phyloP scores from a whole-genome alignment of 2,113 vertebrate species.

The Hylia prasina region DNA sequence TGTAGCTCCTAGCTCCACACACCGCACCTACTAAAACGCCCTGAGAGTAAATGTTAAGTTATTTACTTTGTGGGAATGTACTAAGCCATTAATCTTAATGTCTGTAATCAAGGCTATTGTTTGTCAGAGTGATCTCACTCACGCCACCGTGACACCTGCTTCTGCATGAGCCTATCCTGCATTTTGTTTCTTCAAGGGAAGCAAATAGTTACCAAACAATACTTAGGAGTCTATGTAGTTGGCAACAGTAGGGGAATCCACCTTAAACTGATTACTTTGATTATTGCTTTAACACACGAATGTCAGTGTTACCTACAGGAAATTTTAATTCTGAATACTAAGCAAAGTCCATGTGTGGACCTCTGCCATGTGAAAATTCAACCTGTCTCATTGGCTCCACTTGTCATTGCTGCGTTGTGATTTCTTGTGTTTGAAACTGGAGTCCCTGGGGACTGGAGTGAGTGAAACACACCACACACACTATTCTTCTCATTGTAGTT shows the following conservation, averaged over 20 bases:
- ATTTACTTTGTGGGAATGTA: conserved; percentile 70
- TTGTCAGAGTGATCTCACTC: conserved; percentile 31
- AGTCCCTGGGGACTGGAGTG: background rate
- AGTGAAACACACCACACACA: background rate
- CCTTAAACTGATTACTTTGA: background rate
- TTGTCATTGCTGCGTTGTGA: background rate
- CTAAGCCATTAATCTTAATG: conserved; percentile 31
- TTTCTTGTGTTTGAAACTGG: background rate
- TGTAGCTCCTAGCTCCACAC: background rate
- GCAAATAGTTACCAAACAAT: conserved; percentile 6
- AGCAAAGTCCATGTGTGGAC: background rate
- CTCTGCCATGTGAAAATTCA: background rate
- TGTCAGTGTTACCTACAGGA: background rate
- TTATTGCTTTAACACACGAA: background rate
- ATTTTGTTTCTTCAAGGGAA: background rate
- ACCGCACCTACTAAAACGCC: conserved; percentile 40
- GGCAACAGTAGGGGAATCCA: background rate
- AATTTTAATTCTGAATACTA: background rate
- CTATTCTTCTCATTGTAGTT: background rate
- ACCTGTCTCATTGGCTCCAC: background rate
- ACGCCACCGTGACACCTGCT: background rate
- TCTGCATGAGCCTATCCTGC: background rate
- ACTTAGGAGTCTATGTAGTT: background rate
- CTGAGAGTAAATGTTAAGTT: conserved; percentile 54
- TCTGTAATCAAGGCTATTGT: background rate